phyloP scores from a whole-genome alignment of 2,797 vertebrate species.

The Phalanger gymnotis region DNA sequence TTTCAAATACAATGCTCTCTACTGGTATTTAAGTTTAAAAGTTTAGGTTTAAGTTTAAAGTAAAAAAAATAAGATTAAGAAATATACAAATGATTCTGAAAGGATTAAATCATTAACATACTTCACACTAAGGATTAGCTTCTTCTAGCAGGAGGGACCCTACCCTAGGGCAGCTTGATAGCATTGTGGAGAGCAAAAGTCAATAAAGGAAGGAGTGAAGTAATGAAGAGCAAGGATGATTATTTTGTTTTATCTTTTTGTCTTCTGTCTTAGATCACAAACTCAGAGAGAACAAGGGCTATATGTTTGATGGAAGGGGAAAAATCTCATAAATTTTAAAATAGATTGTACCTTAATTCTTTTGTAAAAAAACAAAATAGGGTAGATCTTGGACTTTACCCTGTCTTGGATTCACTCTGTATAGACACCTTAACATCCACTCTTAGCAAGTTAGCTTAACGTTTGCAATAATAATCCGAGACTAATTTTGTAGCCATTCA shows the following conservation, averaged over 20 bases:
- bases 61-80: not conserved
- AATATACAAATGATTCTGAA: not conserved
- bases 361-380: constrained; percentile 3
- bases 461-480: not conserved
- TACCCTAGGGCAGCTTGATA: not conserved
- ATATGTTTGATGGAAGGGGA: constrained; percentile 6
- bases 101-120: not conserved
- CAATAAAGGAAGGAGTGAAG: not conserved
- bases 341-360: constrained; percentile 8
- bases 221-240: not conserved
- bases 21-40: not conserved
- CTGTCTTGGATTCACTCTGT: constrained; percentile 12
- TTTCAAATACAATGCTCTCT: not conserved
- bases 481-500: constrained; percentile 36
- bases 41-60: not conserved
- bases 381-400: not conserved
- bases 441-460: not conserved
- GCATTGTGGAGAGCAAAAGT: not conserved
- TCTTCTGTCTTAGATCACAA: not conserved
- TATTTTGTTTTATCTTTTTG: not conserved
- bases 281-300: constrained; percentile 13
- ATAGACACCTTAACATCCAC: not conserved
- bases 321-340: constrained; percentile 41
- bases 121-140: not conserved
- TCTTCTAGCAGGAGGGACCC: not conserved